Conservation (phyloP, 2,113 vertebrate genomes). For the Charadrius vociferus region DNA sequence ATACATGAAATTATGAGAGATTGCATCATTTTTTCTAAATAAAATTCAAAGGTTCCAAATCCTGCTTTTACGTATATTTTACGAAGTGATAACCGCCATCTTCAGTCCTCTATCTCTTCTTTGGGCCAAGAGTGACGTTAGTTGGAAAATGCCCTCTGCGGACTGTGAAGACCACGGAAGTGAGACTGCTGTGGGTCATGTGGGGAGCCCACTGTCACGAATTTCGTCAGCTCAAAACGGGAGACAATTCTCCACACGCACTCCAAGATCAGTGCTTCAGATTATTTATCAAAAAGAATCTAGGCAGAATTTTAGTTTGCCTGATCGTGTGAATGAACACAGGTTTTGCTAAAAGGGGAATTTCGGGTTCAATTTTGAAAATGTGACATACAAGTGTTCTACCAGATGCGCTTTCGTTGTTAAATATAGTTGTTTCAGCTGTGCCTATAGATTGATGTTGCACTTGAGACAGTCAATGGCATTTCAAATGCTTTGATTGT, state of each 20-base stretch:
- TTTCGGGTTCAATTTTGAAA: neutral
- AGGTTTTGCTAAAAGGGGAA: neutral
- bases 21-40: neutral
- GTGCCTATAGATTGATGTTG: neutral
- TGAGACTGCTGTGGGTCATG: neutral
- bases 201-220: neutral
- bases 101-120: neutral
- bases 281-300: neutral
- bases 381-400: neutral
- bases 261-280: neutral
- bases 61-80: neutral
- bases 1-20: neutral
- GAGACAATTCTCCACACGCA: neutral
- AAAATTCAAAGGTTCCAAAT: neutral
- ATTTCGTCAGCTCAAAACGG: neutral
- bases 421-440: neutral
- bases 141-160: neutral
- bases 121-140: neutral
- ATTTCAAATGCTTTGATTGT: neutral
- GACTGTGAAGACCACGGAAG: neutral
- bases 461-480: neutral
- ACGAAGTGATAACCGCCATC: neutral
- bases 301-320: neutral
- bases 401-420: neutral
- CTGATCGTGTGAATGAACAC: neutral